These are phyloP conservation scores for Bombylius discolor DNA, from an alignment of 2,888 invertebrate genomes.

Conservation along the genomic window DNA sequence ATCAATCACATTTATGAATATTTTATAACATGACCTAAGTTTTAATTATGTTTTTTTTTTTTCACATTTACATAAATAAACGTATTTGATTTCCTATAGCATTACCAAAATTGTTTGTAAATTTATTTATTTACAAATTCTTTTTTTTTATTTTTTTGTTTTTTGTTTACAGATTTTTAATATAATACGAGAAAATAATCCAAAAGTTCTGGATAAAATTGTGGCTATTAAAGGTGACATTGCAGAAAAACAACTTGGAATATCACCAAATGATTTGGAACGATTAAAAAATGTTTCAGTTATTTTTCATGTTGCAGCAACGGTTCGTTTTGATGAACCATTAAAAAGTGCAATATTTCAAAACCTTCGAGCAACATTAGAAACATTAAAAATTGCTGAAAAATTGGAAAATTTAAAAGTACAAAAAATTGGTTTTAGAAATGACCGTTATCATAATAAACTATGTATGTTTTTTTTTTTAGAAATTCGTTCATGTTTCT, in stretches of 20 bases:
- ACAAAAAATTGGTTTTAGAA: background rate
- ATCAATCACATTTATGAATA: no score
- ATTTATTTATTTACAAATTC: no score
- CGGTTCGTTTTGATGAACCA: background rate
- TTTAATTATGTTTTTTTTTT: no score
- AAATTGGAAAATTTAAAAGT: background rate
- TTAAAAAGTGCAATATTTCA: background rate
- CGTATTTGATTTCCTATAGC: no score
- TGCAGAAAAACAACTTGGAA: background rate
- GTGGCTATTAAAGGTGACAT: background rate
- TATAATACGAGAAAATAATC: background rate
- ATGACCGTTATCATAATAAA: no score
- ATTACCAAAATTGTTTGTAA: no score
- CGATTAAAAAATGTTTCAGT: background rate
- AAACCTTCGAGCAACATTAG: background rate
- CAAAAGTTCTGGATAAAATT: background rate
- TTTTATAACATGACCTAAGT: no score
- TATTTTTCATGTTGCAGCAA: background rate
- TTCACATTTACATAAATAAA: no score
- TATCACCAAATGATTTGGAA: background rate
- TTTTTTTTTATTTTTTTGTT: no score
- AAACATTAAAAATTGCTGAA: background rate
- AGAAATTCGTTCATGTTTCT: conserved; percentile 60
- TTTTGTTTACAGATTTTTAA: background rate
- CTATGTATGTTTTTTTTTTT: background rate